phyloP scores from a whole-genome alignment of 2,888 invertebrate genomes.

The Limenitis camilla region DNA sequence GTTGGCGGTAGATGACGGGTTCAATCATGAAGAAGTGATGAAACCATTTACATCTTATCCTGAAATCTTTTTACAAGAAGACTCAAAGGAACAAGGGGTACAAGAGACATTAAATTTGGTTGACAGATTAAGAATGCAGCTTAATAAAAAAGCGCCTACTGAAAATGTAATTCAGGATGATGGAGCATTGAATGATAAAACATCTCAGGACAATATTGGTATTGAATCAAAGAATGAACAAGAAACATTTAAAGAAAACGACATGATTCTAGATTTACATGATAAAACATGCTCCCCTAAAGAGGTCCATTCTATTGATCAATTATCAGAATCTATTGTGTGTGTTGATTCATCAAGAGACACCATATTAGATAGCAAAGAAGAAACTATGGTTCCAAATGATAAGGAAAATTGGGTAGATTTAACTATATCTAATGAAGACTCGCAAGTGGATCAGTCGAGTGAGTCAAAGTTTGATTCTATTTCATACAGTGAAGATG shows the following conservation, averaged over 20 bases:
- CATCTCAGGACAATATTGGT: constrained; percentile 37
- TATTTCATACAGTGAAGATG: constrained; percentile 45
- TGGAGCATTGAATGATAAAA: constrained; percentile 35
- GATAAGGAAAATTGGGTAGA: constrained; percentile 48
- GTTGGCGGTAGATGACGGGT: constrained; percentile 78
- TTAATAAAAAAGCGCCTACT: constrained; percentile 78
- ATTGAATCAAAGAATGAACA: constrained; percentile 33
- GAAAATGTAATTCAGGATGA: constrained; percentile 62
- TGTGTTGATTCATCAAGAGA: constrained; percentile 32
- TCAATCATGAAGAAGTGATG: constrained; percentile 78
- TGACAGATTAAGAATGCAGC: constrained; percentile 85
- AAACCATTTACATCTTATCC: constrained; percentile 80
- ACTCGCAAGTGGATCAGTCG: constrained; percentile 35
- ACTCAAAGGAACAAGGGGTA: constrained; percentile 85
- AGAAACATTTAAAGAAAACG: constrained; percentile 32
- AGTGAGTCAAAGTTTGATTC: constrained; percentile 46
- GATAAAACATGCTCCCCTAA: constrained; percentile 30
- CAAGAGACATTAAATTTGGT: constrained; percentile 89
- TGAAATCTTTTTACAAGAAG: constrained; percentile 82
- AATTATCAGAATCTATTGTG: constrained; percentile 28
- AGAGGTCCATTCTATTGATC: constrained; percentile 34
- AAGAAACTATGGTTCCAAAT: constrained; percentile 31
- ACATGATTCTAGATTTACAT: constrained; percentile 30
- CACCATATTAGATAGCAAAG: constrained; percentile 20
- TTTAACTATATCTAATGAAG: constrained; percentile 34